Conservation (phyloP, 2,888 invertebrate species). For the Trilocha varians region DNA sequence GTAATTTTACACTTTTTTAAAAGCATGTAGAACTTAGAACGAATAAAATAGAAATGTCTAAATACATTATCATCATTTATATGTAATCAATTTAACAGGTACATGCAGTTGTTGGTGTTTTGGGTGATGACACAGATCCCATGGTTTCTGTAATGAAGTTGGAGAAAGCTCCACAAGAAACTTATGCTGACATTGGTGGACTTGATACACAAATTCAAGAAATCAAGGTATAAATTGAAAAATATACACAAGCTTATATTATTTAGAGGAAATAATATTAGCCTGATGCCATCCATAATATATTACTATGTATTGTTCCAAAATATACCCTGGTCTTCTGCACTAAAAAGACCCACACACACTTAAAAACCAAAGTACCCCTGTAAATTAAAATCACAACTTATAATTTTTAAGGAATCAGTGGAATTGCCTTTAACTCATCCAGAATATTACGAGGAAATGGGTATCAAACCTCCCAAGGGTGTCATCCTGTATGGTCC, state of each 20-base stretch:
- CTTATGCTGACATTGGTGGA: conserved; percentile 98
- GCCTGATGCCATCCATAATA: too few relatives aligned
- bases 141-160: conserved; percentile 99
- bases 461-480: conserved; percentile 99
- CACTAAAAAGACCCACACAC: too few relatives aligned
- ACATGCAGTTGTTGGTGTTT: conserved; percentile 98
- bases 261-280: neutral
- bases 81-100: conserved; percentile 67
- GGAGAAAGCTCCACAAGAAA: conserved; percentile 99
- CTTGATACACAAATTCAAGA: conserved; percentile 94
- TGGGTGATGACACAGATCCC: conserved; percentile 99
- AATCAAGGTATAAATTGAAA: conserved; percentile 45
- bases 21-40: neutral
- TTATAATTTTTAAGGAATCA: conserved; percentile 79
- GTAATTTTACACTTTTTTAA: conserved; percentile 37
- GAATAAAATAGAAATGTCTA: neutral
- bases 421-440: conserved; percentile 98
- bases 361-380: too few relatives aligned
- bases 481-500: conserved; percentile 98
- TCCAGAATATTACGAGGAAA: conserved; percentile 99
- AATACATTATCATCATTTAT: neutral
- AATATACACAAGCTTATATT: neutral
- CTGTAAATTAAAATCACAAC: neutral
- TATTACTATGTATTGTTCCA: too few relatives aligned
- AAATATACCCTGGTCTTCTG: too few relatives aligned